Percentiles rank a stretch among this genome's conserved stretches.
Conservation (phyloP, 1,140 invertebrate genomes). For the Eurytemora carolleeae region DNA sequence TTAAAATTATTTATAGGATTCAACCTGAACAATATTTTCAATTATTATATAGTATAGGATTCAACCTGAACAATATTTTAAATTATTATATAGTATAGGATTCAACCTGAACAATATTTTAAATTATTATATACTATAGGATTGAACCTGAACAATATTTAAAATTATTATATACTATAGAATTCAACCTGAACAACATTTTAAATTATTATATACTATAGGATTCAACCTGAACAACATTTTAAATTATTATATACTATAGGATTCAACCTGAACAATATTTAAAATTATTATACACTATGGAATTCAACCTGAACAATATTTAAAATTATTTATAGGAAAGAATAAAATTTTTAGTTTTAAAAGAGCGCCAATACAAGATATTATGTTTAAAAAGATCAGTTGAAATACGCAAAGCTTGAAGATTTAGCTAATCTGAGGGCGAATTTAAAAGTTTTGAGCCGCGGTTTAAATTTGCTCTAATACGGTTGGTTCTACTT, state of each 20-base stretch:
- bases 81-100: background rate
- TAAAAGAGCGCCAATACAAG: too few species aligned
- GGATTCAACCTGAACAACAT: background rate
- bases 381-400: too few species aligned
- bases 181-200: background rate
- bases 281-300: background rate
- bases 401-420: too few species aligned
- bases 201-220: background rate
- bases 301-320: background rate
- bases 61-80: background rate
- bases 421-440: too few species aligned
- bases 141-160: background rate
- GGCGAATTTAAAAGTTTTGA: too few species aligned
- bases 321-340: too few species aligned
- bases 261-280: background rate
- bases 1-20: background rate
- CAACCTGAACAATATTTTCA: background rate
- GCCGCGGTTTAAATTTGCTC: too few species aligned
- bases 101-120: background rate
- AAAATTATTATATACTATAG: background rate
- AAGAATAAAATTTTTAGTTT: too few species aligned
- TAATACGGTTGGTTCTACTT: too few species aligned
- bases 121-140: background rate
- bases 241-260: background rate
- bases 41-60: background rate